Evolutionary conservation across 2,888 invertebrate species (phyloP).

Genomic region (Cephus pulcher): DNA sequence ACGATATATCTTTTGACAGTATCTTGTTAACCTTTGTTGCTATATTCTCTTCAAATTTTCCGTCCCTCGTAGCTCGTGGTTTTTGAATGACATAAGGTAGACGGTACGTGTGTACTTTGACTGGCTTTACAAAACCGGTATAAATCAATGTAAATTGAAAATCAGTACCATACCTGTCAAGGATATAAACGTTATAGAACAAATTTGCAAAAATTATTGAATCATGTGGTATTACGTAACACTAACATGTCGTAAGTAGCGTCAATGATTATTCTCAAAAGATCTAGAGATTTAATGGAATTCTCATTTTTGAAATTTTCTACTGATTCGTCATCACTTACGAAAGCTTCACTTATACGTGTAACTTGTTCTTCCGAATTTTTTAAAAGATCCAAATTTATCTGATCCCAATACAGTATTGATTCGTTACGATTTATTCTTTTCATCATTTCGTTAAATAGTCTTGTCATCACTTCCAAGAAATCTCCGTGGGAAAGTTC

Average conservation of each 20-base stretch:
- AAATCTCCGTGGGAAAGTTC: slow-evolving; percentile 40
- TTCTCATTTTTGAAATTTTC: background rate
- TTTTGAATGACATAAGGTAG: slow-evolving; percentile 38
- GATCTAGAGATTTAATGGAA: background rate
- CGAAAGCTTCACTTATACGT: background rate
- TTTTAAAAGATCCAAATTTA: slow-evolving; percentile 6
- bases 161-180: slow-evolving; percentile 45
- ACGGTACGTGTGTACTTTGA: slow-evolving; percentile 31
- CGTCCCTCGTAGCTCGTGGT: slow-evolving; percentile 36
- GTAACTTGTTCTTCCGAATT: background rate
- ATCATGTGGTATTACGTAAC: background rate
- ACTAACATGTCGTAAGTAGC: slow-evolving; percentile 48
- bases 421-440: slow-evolving; percentile 33
- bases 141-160: slow-evolving; percentile 44
- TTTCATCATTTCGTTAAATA: slow-evolving; percentile 32
- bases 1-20: background rate
- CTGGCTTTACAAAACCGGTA: slow-evolving; percentile 35
- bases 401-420: slow-evolving; percentile 40
- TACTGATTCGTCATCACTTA: background rate
- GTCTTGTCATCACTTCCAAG: slow-evolving; percentile 37
- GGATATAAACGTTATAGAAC: background rate
- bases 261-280: slow-evolving; percentile 40
- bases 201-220: background rate
- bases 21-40: background rate
- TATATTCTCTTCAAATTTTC: slow-evolving; percentile 4